phyloP scores from a whole-genome alignment of 1,140 invertebrate genomes.

The Bombus ignitus region DNA sequence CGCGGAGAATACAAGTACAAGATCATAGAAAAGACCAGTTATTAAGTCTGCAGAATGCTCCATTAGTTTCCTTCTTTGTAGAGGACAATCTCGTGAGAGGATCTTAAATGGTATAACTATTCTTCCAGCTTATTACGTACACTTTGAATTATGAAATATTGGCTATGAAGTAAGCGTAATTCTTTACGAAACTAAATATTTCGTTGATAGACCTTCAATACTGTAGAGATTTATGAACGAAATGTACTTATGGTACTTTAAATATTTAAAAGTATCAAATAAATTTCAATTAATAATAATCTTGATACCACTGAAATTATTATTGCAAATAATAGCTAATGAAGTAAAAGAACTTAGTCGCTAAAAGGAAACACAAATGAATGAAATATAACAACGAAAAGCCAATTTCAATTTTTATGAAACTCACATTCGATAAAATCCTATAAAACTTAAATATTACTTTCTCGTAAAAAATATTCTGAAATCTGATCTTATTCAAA shows the following conservation, averaged over 20 bases:
- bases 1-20: neutral
- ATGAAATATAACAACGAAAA: neutral
- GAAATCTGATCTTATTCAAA: no score
- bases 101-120: constrained; percentile 5
- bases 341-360: neutral
- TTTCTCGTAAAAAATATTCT: no score
- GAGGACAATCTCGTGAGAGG: neutral
- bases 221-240: neutral
- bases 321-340: neutral
- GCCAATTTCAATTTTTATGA: no score
- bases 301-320: no score
- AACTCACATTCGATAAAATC: no score
- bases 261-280: neutral
- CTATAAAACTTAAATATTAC: no score
- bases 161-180: neutral
- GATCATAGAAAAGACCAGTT: neutral
- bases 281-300: neutral
- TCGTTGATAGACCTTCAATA: neutral
- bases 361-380: neutral
- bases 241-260: neutral
- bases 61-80: neutral
- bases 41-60: neutral
- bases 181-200: neutral
- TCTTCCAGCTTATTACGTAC: neutral
- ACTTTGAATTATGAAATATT: neutral